Conservation (phyloP, 2,888 invertebrate genomes). For the Quadroppia sp. region DNA sequence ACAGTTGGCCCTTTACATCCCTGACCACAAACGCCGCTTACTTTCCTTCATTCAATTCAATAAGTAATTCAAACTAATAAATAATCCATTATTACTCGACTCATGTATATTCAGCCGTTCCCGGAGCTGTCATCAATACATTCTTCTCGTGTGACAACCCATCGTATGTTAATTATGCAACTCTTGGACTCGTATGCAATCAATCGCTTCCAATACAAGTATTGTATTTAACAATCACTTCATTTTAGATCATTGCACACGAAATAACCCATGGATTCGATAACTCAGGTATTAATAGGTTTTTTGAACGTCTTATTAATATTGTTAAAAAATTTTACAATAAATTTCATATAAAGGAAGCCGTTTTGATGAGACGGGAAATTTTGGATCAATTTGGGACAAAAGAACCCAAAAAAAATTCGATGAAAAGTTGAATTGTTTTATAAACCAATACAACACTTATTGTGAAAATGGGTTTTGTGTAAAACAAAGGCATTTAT, state of each 20-base stretch:
- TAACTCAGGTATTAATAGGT: not conserved
- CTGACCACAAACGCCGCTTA: not conserved
- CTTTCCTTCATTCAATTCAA: not conserved
- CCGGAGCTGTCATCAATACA: not conserved
- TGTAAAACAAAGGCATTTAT: not conserved
- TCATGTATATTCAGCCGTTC: not conserved
- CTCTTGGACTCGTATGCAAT: not conserved
- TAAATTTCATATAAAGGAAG: slow-evolving; percentile 56
- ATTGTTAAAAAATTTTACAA: too few relatives aligned
- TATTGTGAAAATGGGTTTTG: slow-evolving; percentile 56
- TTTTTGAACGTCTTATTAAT: not conserved
- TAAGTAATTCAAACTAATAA: not conserved
- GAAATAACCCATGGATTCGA: not conserved
- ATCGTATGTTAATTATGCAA: not conserved
- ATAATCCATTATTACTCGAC: not conserved
- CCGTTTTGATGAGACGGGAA: slow-evolving; percentile 51
- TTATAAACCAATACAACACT: slow-evolving; percentile 49
- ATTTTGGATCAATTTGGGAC: slow-evolving; percentile 49
- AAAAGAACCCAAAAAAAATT: slow-evolving; percentile 46
- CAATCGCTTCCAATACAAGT: not conserved
- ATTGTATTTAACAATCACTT: not conserved
- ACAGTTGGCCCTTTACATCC: not conserved
- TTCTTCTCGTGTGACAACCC: not conserved
- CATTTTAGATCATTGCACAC: not conserved
- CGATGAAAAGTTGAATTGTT: slow-evolving; percentile 47